A percentile compares a stretch with the other conserved stretches of the same genome.
Conservation (phyloP, 1,140 invertebrate genomes). For the silkworm (Bombyx mori) region ASM3026992v2 NC_085110.1:4931001-4931500, state of each 20-base stretch:
- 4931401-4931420: slow-evolving; percentile 67
- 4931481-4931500: slow-evolving; percentile 31
- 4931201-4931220: slow-evolving; percentile 65
- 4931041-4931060: too few relatives aligned
- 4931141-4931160: slow-evolving; percentile 24
- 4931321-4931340: slow-evolving; percentile 69
- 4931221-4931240: slow-evolving; percentile 71
- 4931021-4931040: neutral
- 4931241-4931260: slow-evolving; percentile 63
- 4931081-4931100: slow-evolving; percentile 4
- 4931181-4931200: slow-evolving; percentile 60
- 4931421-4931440: slow-evolving; percentile 65
- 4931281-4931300: slow-evolving; percentile 44
- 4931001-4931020: neutral
- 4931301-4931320: slow-evolving; percentile 65
- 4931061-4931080: neutral
- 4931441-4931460: slow-evolving; percentile 68
- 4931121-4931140: slow-evolving; percentile 8
- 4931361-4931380: slow-evolving; percentile 71
- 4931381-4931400: slow-evolving; percentile 70
- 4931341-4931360: slow-evolving; percentile 61
- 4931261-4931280: slow-evolving; percentile 19
- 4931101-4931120: slow-evolving; percentile 3
- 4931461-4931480: slow-evolving; percentile 46
- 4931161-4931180: slow-evolving; percentile 37